Base-by-base conservation (phyloP, 2,888 invertebrate species). In the Apoda limacodes region DNA sequence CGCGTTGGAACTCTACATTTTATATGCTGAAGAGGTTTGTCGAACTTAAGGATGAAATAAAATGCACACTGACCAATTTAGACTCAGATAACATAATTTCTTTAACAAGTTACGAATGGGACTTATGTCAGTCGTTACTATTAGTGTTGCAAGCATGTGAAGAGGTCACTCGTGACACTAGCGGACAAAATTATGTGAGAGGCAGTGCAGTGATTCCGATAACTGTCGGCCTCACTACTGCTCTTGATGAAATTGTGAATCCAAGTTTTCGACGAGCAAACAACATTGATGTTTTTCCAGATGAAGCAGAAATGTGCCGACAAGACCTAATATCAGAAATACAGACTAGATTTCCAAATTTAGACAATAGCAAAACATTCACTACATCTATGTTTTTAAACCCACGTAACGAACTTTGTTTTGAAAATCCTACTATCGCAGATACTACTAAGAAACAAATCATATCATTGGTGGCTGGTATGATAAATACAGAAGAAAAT, bases 1-100 rank as follows among this genome's bases (percentile, higher is more conserved):
- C 43, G 1, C 17, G 46, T 25, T 45, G 44, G 42, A 45, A 44
- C 13, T 46, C 46, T 17, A 39, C 40, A 3, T 46, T 34, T 24
- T 40, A 30, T 12, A 50, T 47, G 39, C 6, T 43, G 7, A n/a
- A 37, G 23, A 32, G 45, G 22, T 36, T 36, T 30, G 12, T 45
- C 7, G 40, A 40, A 25, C n/a, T 42, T 5, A 28, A 37, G 30
- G 34, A 42, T 9, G 35, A 30, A 22, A 13, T 31, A 9, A 33
- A 28, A 2, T 13, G 31, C 13, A 27, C 32, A 4, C 7, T 32
- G n/a, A 14, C 15, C 9, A 25, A 30, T 30, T 15, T 29, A 28
- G 14, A 22, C 7, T 13, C 22, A 13, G n/a, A n/a, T n/a, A n/a
- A n/a, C n/a, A n/a, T n/a, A n/a, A n/a, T n/a, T n/a, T n/a, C 9